Percentiles rank a stretch among this genome's conserved stretches.
phyloP scores from a whole-genome alignment of 2,113 vertebrate genomes.

The Coreoperca whiteheadi region DNA sequence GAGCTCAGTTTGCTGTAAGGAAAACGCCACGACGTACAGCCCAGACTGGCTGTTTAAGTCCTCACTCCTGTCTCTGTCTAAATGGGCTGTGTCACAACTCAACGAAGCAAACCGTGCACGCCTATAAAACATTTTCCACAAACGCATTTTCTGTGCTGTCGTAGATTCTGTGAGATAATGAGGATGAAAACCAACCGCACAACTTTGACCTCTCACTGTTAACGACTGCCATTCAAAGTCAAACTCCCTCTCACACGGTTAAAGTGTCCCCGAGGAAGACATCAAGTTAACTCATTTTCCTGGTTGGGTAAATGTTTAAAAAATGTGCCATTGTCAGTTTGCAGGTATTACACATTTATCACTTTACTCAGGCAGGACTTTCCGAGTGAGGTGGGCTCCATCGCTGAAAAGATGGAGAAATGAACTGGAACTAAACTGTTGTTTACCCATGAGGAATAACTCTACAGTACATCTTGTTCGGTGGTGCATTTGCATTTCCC shows the following conservation, averaged over 20 bases:
- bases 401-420: conserved; percentile 49
- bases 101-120: conserved; percentile 1
- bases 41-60: conserved; percentile 39
- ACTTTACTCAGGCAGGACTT: conserved; percentile 8
- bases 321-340: neutral
- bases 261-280: neutral
- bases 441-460: conserved; percentile 50
- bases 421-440: conserved; percentile 64
- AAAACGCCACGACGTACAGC: conserved; percentile 65
- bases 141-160: neutral
- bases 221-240: neutral
- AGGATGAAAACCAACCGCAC: conserved; percentile 24
- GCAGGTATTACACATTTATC: conserved; percentile 11
- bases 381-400: conserved; percentile 7
- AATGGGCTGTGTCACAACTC: conserved; percentile 41
- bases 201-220: conserved; percentile 11
- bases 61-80: conserved; percentile 28
- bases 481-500: conserved; percentile 31
- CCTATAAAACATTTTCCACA: conserved; percentile 42
- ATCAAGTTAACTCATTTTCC: neutral
- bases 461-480: conserved; percentile 38
- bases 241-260: neutral
- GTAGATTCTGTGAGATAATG: conserved; percentile 4
- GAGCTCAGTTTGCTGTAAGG: conserved; percentile 56
- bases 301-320: neutral